phyloP scores from a whole-genome alignment of 2,113 vertebrate species.

The Pelodiscus sinensis region DNA sequence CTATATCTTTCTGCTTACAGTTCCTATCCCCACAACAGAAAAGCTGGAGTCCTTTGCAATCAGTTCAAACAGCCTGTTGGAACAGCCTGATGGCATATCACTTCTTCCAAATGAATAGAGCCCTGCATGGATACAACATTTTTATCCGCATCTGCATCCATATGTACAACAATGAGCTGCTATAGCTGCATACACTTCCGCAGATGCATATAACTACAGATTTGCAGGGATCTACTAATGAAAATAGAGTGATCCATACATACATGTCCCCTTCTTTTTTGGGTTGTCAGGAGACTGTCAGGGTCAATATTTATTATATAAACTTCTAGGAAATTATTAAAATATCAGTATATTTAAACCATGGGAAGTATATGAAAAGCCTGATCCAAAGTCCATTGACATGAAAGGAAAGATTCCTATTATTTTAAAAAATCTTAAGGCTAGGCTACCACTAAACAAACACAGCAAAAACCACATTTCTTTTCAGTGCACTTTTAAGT shows the following conservation, averaged over 20 bases:
- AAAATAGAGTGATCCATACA: neutral
- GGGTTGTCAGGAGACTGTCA: neutral
- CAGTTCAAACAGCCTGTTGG: neutral
- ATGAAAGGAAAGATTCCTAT: neutral
- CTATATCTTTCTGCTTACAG: neutral
- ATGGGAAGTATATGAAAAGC: neutral
- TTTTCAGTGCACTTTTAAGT: slow-evolving; percentile 42
- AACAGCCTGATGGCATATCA: neutral
- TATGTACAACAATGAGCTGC: no score
- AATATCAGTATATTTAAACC: slow-evolving; percentile 27
- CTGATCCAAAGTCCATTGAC: neutral
- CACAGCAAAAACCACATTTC: neutral
- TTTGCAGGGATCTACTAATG: neutral
- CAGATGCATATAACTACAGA: no score
- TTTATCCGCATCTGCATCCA: no score
- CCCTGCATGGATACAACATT: no score
- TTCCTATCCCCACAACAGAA: neutral
- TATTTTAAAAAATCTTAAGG: neutral
- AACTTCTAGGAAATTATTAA: slow-evolving; percentile 36
- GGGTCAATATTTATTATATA: slow-evolving; percentile 47
- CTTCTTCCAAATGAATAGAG: neutral
- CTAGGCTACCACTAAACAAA: neutral
- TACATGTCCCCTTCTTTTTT: neutral
- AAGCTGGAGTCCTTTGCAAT: neutral
- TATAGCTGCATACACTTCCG: no score